Evolutionary conservation across 2,797 vertebrate species (phyloP).

Genomic region (Sternotherus odoratus): DNA sequence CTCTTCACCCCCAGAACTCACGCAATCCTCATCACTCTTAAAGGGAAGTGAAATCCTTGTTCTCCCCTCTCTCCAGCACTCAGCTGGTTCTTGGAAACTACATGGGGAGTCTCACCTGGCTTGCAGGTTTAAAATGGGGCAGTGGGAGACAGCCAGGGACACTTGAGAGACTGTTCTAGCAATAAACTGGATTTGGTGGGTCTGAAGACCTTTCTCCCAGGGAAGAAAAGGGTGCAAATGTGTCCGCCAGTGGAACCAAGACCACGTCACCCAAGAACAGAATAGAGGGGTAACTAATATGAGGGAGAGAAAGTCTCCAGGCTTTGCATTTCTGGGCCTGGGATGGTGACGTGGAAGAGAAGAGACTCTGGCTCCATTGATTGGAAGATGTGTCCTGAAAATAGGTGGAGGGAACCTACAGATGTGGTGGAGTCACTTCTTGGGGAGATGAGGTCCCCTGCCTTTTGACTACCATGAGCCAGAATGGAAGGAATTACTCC

Average conservation of each 20-base stretch:
- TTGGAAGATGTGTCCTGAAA: background rate
- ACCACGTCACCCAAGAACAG: background rate
- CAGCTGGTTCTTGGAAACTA: background rate
- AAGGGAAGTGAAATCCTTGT: background rate
- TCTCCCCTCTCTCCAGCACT: background rate
- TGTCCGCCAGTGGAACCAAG: too few species aligned
- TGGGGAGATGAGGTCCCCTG: background rate
- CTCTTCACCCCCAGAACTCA: background rate
- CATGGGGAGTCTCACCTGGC: background rate
- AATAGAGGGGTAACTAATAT: background rate
- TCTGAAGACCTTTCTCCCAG: background rate
- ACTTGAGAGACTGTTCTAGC: background rate
- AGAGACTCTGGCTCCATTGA: background rate
- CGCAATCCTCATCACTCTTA: background rate
- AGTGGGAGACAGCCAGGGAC: background rate
- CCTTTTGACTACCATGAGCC: background rate
- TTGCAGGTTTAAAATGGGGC: background rate
- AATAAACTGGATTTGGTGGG: fast-evolving
- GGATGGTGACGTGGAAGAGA: background rate
- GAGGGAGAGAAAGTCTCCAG: background rate
- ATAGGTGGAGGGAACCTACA: background rate
- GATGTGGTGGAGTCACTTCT: background rate
- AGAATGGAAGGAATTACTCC: background rate
- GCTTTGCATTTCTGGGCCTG: background rate
- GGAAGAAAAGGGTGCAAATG: background rate